A percentile compares a stretch with the other conserved stretches of the same genome.
Evolutionary conservation across 2,113 vertebrate species (phyloP).

Genomic region (Cromileptes altivelis): DNA sequence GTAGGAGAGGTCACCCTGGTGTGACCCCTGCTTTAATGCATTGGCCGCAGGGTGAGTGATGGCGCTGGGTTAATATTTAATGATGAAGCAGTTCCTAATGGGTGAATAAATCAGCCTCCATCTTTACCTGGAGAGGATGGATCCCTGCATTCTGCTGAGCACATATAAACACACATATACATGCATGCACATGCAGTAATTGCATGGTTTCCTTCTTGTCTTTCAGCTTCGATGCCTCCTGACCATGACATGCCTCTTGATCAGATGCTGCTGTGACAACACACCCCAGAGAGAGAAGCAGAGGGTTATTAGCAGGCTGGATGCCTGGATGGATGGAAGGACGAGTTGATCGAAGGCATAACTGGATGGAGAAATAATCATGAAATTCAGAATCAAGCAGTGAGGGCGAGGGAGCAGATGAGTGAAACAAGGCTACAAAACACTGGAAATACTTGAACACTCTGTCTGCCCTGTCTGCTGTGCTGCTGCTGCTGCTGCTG

Average conservation of each 20-base stretch:
- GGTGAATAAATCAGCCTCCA: slow-evolving; percentile 60
- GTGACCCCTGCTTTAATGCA: slow-evolving; percentile 58
- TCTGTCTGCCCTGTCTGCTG: slow-evolving; percentile 57
- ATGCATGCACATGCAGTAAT: background rate
- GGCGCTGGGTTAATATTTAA: slow-evolving; percentile 71
- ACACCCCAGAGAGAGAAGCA: background rate
- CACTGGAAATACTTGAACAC: slow-evolving; percentile 46
- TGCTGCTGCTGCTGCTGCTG: slow-evolving; percentile 59
- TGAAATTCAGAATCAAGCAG: slow-evolving; percentile 19
- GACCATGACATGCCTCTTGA: slow-evolving; percentile 72
- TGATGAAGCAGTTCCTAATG: slow-evolving; percentile 57
- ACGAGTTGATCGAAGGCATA: slow-evolving; percentile 6
- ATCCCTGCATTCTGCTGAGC: slow-evolving; percentile 54
- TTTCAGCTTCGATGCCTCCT: slow-evolving; percentile 84
- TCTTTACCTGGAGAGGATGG: slow-evolving; percentile 39
- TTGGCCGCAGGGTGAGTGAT: slow-evolving; percentile 47
- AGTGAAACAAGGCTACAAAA: slow-evolving; percentile 24
- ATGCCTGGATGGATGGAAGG: background rate
- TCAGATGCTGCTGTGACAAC: slow-evolving; percentile 63
- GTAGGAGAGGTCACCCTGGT: slow-evolving; percentile 33
- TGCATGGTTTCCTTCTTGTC: slow-evolving; percentile 35
- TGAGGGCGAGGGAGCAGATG: slow-evolving; percentile 22
- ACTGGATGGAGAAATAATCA: slow-evolving; percentile 12
- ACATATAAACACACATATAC: background rate
- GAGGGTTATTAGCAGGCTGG: slow-evolving; percentile 16